Evolutionary conservation across 2,888 invertebrate genomes (phyloP).

Genomic region (Ypsolopha sequella): DNA sequence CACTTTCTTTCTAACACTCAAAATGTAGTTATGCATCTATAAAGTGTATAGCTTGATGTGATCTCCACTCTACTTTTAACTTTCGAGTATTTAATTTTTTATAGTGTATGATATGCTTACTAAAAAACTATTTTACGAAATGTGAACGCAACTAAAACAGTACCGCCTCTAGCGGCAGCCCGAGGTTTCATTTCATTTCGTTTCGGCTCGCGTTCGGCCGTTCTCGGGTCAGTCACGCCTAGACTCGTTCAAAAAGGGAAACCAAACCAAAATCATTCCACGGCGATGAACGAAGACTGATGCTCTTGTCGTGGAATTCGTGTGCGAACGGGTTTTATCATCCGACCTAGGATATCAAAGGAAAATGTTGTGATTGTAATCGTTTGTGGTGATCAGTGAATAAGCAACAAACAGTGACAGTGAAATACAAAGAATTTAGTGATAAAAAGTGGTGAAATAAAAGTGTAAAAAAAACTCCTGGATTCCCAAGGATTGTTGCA

Average conservation of each 20-base stretch:
- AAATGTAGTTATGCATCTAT: too few relatives aligned
- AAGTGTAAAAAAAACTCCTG: constrained; percentile 37
- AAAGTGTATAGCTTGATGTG: too few relatives aligned
- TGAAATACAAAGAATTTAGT: constrained; percentile 40
- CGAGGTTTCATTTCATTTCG: constrained; percentile 13
- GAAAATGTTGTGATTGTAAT: constrained; percentile 57
- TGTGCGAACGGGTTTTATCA: constrained; percentile 54
- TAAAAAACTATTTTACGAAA: not conserved
- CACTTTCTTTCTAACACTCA: too few relatives aligned
- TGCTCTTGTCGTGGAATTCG: constrained; percentile 61
- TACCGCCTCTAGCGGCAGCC: constrained; percentile 35
- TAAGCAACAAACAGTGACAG: constrained; percentile 39
- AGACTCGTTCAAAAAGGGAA: constrained; percentile 69
- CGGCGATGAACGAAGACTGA: constrained; percentile 66
- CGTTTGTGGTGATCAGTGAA: constrained; percentile 57
- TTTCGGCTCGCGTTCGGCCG: constrained; percentile 47
- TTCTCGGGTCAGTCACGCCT: constrained; percentile 65
- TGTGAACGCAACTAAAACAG: constrained; percentile 25
- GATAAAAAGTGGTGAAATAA: constrained; percentile 52
- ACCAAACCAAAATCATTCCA: constrained; percentile 64
- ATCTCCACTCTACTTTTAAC: too few relatives aligned
- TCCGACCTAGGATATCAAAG: constrained; percentile 43
- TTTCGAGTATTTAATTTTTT: too few relatives aligned
- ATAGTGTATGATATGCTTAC: too few relatives aligned
- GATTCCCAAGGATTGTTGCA: constrained; percentile 59